phyloP scores from a whole-genome alignment of 2,113 vertebrate species.

The Pomatostomus ruficeps region DNA sequence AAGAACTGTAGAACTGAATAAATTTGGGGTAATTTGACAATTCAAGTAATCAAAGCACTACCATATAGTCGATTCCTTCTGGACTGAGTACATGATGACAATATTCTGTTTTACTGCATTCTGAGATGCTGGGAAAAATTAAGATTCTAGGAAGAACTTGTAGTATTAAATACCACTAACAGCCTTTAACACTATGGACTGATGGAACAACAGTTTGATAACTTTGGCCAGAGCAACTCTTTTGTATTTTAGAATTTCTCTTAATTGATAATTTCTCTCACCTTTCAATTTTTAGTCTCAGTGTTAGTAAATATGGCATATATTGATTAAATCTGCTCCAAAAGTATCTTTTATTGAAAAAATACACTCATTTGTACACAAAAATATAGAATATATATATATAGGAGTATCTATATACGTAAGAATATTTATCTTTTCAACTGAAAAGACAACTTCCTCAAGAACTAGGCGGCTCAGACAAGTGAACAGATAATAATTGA shows the following conservation, averaged over 20 bases:
- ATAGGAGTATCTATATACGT: no score
- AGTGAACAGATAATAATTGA: neutral
- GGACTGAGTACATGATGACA: neutral
- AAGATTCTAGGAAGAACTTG: neutral
- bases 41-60: neutral
- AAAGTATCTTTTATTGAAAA: neutral
- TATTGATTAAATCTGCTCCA: neutral
- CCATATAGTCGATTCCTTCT: neutral
- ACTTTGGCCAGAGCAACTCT: neutral
- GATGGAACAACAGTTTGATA: neutral
- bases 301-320: neutral
- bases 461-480: neutral
- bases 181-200: neutral
- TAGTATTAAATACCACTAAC: neutral
- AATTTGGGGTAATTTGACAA: slow-evolving; percentile 8
- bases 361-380: neutral
- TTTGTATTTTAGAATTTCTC: neutral
- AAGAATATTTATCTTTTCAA: neutral
- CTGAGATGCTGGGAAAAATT: neutral
- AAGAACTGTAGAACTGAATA: neutral
- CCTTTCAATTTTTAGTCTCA: neutral
- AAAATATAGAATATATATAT: neutral
- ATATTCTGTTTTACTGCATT: neutral
- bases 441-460: neutral
- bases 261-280: neutral